These are phyloP conservation scores for Melanocharis versteri DNA, from an alignment of 2,113 vertebrate genomes.

Conservation along the genomic window DNA sequence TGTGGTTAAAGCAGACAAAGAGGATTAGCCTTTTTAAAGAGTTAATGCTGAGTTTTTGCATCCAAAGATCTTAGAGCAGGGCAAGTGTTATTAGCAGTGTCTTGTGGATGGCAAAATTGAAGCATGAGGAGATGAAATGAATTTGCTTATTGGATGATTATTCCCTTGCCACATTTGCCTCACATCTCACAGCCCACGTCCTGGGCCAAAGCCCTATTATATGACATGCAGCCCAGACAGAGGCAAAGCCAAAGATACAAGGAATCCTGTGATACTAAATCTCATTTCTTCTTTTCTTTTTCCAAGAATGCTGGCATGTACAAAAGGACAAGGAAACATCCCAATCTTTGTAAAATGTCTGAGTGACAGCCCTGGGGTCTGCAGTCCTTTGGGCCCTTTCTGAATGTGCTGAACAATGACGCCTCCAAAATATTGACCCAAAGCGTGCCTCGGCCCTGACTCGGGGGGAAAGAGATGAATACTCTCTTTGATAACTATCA, in stretches of 20 bases:
- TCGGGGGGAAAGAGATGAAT: neutral
- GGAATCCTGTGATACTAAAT: conserved; percentile 7
- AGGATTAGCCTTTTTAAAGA: conserved; percentile 58
- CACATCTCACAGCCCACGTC: conserved; percentile 37
- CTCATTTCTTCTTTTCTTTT: conserved; percentile 36
- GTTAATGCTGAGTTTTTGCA: conserved; percentile 36
- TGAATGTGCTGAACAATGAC: conserved; percentile 5
- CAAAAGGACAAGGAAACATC: conserved; percentile 35
- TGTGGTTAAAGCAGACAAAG: conserved; percentile 41
- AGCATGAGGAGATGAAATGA: conserved; percentile 60
- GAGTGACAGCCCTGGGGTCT: conserved; percentile 16
- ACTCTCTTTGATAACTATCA: neutral
- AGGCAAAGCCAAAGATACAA: conserved; percentile 20
- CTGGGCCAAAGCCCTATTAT: conserved; percentile 42
- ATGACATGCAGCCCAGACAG: neutral
- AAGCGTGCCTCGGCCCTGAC: neutral
- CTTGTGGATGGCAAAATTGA: conserved; percentile 54
- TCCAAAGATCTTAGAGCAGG: conserved; percentile 35
- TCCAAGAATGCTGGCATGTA: neutral
- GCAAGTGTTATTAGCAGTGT: conserved; percentile 38
- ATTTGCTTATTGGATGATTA: conserved; percentile 52
- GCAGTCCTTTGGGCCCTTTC: neutral
- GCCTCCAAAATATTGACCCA: conserved; percentile 49
- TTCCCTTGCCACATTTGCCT: conserved; percentile 17
- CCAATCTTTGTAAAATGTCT: conserved; percentile 3